Base-by-base conservation (phyloP, 1,140 invertebrate species). In the Scylla paramamosain region DNA sequence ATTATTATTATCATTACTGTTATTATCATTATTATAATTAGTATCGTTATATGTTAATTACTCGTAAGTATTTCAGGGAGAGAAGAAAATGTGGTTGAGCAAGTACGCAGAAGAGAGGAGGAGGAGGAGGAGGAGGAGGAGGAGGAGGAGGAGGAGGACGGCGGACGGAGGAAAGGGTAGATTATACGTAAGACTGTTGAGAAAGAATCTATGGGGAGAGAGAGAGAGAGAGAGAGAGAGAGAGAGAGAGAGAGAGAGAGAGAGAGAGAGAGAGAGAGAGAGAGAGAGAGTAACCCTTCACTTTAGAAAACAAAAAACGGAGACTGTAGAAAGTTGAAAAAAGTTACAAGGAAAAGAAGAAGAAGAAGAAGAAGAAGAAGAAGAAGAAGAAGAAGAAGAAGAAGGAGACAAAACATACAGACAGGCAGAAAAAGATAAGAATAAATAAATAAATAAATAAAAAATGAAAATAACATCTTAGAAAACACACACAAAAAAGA, bases 181-280 rank as follows among this genome's bases (percentile, higher is more conserved):
- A 59, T 59, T 28, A 45, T 29, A 29, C 31, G n/a, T 32, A 46
- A 32, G 10, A 39, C 39, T 39, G 39, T 39, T 39, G 39, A 2
- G 39, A 39, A 32, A n/a, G n/a, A n/a, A n/a, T n/a, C n/a, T n/a
- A n/a, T n/a, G n/a, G 86, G 32, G 86, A 32, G 31, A 88, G 86
- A 88, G 86, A 8, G 31, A 88, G 29, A 39, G 25, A 32, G 0
- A 88, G 31, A 39, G 86, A 32, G 31, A 32, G 86, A 88, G 86
- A 32, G 31, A 88, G 86, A 88, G 86, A 8, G 31, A 88, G 29
- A 39, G 25, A 32, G 0, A 88, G 31, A 39, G 86, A 32, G 31
- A 88, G 86, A 88, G 86, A 32, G 31, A 32, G 86, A 88, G 86
- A 32, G 31, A 88, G 86, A 88, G 86, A 88, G 86, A 32, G 31